These are phyloP conservation scores for Drosophila sucinea DNA, from an alignment of 1,140 invertebrate species.

Conservation along the genomic window DNA sequence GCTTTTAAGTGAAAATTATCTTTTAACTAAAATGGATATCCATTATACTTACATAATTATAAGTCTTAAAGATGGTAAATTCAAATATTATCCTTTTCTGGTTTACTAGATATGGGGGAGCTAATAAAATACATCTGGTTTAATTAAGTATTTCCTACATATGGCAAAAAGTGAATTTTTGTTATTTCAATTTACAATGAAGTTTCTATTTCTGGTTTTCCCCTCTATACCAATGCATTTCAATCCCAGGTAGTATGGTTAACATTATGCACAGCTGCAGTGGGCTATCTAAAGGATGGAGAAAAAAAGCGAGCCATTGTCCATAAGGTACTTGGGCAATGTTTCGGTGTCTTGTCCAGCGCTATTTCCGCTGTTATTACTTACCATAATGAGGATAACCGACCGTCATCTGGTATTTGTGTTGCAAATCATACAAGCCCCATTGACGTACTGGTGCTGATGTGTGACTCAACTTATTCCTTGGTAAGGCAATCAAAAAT, in stretches of 20 bases:
- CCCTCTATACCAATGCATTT: constrained; percentile 46
- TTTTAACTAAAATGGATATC: too few relatives aligned
- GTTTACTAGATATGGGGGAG: too few relatives aligned
- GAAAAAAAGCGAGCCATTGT: constrained; percentile 90
- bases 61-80: too few relatives aligned
- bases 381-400: constrained; percentile 94
- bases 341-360: constrained; percentile 94
- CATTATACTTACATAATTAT: too few relatives aligned
- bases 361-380: constrained; percentile 94
- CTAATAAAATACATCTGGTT: neutral
- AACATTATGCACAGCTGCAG: constrained; percentile 91
- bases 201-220: constrained; percentile 31
- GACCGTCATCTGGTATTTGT: constrained; percentile 94
- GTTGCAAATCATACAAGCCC: constrained; percentile 99
- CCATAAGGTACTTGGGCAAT: constrained; percentile 91
- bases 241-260: constrained; percentile 91
- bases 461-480: constrained; percentile 99
- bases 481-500: constrained; percentile 88
- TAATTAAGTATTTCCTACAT: neutral
- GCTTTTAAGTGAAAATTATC: too few relatives aligned
- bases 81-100: too few relatives aligned
- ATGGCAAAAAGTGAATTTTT: neutral
- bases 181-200: constrained; percentile 20
- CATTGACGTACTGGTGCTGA: constrained; percentile 98
- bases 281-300: constrained; percentile 92